phyloP scores from a whole-genome alignment of 2,888 invertebrate genomes.

The Patella caerulea region DNA sequence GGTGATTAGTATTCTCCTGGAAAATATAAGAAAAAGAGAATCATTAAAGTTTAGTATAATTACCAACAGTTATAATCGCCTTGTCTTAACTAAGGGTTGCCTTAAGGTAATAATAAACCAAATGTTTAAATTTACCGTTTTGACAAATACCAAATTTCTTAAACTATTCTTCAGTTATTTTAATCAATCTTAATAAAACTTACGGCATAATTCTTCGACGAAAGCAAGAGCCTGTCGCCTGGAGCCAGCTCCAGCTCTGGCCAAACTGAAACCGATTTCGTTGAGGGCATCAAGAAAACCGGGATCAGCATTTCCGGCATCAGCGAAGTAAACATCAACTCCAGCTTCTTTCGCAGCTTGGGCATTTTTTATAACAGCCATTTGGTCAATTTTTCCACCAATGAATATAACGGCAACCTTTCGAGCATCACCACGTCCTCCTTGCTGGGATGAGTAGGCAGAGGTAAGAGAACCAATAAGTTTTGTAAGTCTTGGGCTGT shows the following conservation, averaged over 20 bases:
- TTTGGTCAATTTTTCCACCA: constrained; percentile 18
- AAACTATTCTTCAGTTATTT: too few relatives aligned
- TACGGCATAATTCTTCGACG: constrained; percentile 1
- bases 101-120: too few relatives aligned
- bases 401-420: constrained; percentile 27
- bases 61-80: too few relatives aligned
- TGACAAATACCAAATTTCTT: too few relatives aligned
- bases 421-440: neutral
- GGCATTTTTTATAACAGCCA: neutral
- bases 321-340: neutral
- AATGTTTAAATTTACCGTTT: too few relatives aligned
- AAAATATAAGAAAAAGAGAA: too few relatives aligned
- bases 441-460: constrained; percentile 12
- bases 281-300: neutral
- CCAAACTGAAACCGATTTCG: neutral
- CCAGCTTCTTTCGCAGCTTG: neutral
- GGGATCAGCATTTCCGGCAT: neutral
- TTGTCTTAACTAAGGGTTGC: too few relatives aligned
- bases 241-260: neutral
- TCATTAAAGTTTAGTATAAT: too few relatives aligned
- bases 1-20: too few relatives aligned
- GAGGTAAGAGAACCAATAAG: constrained; percentile 1
- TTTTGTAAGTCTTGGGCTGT: constrained; percentile 16
- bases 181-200: neutral
- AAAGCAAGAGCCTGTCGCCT: neutral